Percentiles rank a stretch among this genome's conserved stretches.
Evolutionary conservation across 2,113 vertebrate genomes (phyloP).

Genomic region (Nesogale talazaci): DNA sequence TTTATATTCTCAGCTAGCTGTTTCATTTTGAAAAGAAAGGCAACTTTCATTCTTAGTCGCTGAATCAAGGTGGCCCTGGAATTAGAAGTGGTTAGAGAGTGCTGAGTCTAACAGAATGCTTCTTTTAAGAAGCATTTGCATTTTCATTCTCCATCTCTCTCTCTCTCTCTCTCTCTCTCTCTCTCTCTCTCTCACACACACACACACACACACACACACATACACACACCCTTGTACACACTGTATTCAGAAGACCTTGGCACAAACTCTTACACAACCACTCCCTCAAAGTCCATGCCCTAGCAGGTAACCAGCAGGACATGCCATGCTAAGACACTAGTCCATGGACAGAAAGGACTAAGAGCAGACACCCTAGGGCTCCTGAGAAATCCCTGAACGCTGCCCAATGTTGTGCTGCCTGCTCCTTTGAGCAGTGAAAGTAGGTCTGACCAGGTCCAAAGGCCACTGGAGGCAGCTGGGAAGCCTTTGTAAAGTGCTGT

Average conservation of each 20-base stretch:
- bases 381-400: neutral
- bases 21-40: neutral
- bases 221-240: too few species aligned
- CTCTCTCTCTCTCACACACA: neutral
- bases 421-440: neutral
- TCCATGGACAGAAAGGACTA: neutral
- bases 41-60: neutral
- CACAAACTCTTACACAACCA: too few species aligned
- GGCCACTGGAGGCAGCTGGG: neutral
- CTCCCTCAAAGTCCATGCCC: neutral
- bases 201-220: neutral
- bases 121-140: neutral
- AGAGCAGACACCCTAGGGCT: too few species aligned
- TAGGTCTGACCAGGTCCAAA: too few species aligned
- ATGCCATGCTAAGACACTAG: neutral
- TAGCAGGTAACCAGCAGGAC: neutral
- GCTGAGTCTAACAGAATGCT: neutral
- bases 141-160: too few species aligned
- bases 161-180: neutral
- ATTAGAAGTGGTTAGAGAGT: neutral
- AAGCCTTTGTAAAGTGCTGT: neutral
- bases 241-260: neutral
- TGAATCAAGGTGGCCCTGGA: neutral
- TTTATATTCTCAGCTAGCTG: neutral
- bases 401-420: neutral